Evolutionary conservation across 2,888 invertebrate genomes (phyloP), one percentile per base, ranked within the genome.

Genomic region (Cabera pusaria): DNA sequence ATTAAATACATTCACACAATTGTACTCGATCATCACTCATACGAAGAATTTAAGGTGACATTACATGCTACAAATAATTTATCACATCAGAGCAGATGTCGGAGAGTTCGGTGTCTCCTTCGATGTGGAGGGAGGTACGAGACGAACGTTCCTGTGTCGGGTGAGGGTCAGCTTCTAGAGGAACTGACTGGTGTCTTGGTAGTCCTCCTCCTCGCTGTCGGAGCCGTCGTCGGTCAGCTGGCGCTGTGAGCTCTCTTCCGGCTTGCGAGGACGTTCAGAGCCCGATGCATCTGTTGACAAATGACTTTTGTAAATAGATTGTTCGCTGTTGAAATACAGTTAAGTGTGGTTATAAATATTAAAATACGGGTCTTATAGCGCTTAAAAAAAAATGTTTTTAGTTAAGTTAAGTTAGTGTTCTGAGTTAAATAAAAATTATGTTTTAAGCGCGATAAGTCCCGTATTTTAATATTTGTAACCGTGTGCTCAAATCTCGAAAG

Each of bases 141-240:
- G 35, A 37, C 32, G 27, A 29, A 31, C 23, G 21, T 38, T 17
- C 25, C 25, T 16, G 25, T 21, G 6, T 16, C n/a, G n/a, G n/a
- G n/a, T n/a, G 5, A 22, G 29, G 22, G 28, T 5, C 23, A 21
- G 37, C 23, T 49, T 59, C 78, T 82, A 81, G 43, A 77, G 84
- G 59, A 84, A 87, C 41, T 84, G 79, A 71, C 72, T 83, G 63
- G 88, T 83, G 72, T 88, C 88, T 42, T 87, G 78, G 64, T 79
- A 85, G 35, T 88, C 88, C 44, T 87, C 87, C 50, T 87, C 87
- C 50, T 87, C 86, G 63, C 73, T 75, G 59, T 78, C 86, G 6
- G 85, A 82, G 58, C 81, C 85, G 68, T 89, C 89, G 75, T 88
- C 83, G 3, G 87, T 88, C 73, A 87, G 71, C 79, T 85, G 84